Base-by-base conservation (phyloP, 1,140 invertebrate species). In the fruit fly (Drosophila melanogaster) region DNA sequence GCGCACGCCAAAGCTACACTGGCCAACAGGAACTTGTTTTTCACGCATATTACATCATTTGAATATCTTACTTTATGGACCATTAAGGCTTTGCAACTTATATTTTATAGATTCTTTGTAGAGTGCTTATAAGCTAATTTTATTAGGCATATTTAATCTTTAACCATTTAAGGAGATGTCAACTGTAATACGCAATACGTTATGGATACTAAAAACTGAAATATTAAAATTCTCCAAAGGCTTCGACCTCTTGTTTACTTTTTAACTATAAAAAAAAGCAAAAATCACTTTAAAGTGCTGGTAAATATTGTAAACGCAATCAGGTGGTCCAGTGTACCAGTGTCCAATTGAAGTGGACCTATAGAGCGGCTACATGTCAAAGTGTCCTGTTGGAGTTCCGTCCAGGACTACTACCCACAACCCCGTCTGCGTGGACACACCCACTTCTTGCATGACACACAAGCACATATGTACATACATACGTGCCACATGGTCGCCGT, bases 371-470 rank as follows among this genome's bases (percentile, higher is more conserved):
- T 54, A 46, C 49, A 60, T 54, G 55, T 55, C 35, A 41, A 44
- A 74, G 59, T 76, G 60, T 76, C 61, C 54, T 67, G 71, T 24
- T 26, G 37, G 30, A 19, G 22, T 57, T 22, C 12, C 14, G 22
- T 58, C 5, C 17, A 14, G 11, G 10, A 19, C 6, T 22, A 30
- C 30, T 17, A 6, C 14, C 12, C 44, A 10, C 17, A 26, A 3
- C 11, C 40, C 40, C 37, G 17, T 12, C 41, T 12, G n/a, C 30
- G 37, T n/a, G 19, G 51, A 33, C 73, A 77, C 73, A 77, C 73
- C 73, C 62, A 77, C 72, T 77, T 76, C 54, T 77, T 60, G 72
- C 73, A 77, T 77, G 73, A 33, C 61, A 57, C 10, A 33, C 8
- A 22, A 10, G 30, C n/a, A n/a, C n/a, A n/a, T n/a, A n/a, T n/a